Conservation (phyloP, 2,888 invertebrate species). For the Koerneria pararmatus region DNA sequence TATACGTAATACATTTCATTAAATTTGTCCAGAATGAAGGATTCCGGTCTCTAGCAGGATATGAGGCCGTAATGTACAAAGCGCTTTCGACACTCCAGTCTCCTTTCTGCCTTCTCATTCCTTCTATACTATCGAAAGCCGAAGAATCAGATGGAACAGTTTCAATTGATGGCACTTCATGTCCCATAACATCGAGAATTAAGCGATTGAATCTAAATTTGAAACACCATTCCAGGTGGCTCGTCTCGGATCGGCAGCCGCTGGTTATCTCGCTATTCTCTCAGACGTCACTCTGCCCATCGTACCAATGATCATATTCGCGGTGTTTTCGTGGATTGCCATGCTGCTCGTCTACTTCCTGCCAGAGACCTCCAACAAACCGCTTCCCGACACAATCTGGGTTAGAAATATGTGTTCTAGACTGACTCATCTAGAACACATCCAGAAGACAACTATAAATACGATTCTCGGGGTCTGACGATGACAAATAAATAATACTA, state of each 20-base stretch:
- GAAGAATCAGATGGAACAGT: too few species aligned
- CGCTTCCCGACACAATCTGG: constrained; percentile 57
- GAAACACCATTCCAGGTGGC: constrained; percentile 37
- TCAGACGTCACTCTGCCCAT: constrained; percentile 49
- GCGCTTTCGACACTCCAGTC: not conserved
- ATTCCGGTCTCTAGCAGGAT: not conserved
- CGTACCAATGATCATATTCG: constrained; percentile 59
- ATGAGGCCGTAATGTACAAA: not conserved
- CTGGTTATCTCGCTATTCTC: constrained; percentile 52
- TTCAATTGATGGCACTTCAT: too few species aligned
- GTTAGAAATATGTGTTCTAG: too few species aligned
- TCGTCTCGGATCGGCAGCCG: constrained; percentile 57
- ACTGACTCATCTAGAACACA: too few species aligned
- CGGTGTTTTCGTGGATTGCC: constrained; percentile 44
- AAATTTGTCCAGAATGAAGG: not conserved
- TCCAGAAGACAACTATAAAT: too few species aligned
- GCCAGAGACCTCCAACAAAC: constrained; percentile 57
- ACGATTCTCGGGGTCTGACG: too few species aligned
- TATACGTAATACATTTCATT: not conserved
- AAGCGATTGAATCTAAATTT: too few species aligned
- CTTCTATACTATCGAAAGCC: too few species aligned
- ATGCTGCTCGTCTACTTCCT: constrained; percentile 49
- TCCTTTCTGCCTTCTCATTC: not conserved
- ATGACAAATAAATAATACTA: too few species aligned
- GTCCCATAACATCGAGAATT: too few species aligned